These are phyloP conservation scores for Drosophila nasuta DNA, from an alignment of 1,140 invertebrate species.

Conservation along the genomic window DNA sequence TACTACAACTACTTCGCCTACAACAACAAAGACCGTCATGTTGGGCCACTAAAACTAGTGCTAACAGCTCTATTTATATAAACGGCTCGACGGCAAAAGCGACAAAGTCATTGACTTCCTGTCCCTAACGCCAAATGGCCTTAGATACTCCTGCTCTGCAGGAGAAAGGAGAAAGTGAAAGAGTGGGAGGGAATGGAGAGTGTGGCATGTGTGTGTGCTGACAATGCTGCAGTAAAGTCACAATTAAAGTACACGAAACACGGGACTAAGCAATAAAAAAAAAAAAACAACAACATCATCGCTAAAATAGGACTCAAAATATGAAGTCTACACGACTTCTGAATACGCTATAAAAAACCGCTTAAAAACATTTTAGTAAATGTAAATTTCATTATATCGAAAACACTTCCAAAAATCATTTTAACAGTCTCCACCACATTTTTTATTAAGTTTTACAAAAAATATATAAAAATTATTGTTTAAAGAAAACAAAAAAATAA, in stretches of 20 bases:
- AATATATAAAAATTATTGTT: no score
- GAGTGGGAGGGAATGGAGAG: not conserved
- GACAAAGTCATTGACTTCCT: constrained; percentile 78
- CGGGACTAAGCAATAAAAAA: constrained; percentile 59
- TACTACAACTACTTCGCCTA: not conserved
- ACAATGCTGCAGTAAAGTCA: constrained; percentile 61
- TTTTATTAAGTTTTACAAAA: no score
- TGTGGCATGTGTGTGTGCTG: constrained; percentile 33
- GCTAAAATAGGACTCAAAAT: no score
- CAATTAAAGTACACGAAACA: constrained; percentile 77
- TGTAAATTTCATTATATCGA: not conserved
- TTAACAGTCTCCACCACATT: no score
- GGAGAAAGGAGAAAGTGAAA: constrained; percentile 2
- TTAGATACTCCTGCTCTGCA: not conserved
- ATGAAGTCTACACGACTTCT: not conserved
- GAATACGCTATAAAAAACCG: constrained; percentile 3
- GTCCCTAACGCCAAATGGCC: constrained; percentile 27
- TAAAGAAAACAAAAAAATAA: no score
- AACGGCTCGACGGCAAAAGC: constrained; percentile 55
- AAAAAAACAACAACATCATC: no score
- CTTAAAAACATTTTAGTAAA: not conserved
- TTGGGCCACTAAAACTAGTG: constrained; percentile 63
- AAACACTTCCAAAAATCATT: no score
- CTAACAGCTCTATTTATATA: constrained; percentile 74
- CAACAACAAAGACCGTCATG: constrained; percentile 38